phyloP scores from a whole-genome alignment of 2,113 vertebrate genomes.

The Sinocyclocheilus grahami region DNA sequence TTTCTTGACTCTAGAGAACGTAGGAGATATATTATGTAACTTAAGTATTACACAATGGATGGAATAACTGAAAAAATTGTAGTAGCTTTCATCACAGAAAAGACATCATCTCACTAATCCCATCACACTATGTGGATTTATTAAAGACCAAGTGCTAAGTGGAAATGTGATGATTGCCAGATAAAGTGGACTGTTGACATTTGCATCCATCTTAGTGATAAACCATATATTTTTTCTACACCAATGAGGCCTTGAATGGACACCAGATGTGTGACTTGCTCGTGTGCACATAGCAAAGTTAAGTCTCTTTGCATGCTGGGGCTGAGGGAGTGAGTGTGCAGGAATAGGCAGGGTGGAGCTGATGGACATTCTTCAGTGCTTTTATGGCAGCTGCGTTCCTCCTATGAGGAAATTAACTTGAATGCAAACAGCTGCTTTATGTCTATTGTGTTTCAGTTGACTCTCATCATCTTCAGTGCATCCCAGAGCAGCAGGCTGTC shows the following conservation, averaged over 20 bases:
- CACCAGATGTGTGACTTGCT: conserved; percentile 36
- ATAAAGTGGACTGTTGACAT: neutral
- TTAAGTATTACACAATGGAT: conserved; percentile 37
- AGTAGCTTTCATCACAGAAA: conserved; percentile 14
- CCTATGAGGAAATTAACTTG: conserved; percentile 44
- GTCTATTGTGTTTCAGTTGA: conserved; percentile 32
- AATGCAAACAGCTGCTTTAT: conserved; percentile 53
- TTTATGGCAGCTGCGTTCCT: conserved; percentile 50
- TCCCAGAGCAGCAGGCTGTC: neutral
- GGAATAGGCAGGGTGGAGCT: conserved; percentile 46
- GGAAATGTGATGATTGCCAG: neutral
- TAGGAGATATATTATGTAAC: conserved; percentile 39
- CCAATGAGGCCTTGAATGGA: conserved; percentile 7
- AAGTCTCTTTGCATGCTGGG: conserved; percentile 3
- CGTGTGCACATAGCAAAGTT: neutral
- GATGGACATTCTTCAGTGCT: conserved; percentile 42
- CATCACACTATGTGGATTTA: conserved; percentile 12
- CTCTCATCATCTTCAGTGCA: conserved; percentile 4
- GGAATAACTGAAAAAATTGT: conserved; percentile 23
- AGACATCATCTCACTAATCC: conserved; percentile 29
- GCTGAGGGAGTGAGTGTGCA: neutral
- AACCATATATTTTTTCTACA: neutral
- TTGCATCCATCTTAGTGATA: conserved; percentile 46
- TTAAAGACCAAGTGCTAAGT: neutral
- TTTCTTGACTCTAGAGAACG: conserved; percentile 22